Base-by-base conservation (phyloP, 2,113 vertebrate species). In the Martes martes region DNA sequence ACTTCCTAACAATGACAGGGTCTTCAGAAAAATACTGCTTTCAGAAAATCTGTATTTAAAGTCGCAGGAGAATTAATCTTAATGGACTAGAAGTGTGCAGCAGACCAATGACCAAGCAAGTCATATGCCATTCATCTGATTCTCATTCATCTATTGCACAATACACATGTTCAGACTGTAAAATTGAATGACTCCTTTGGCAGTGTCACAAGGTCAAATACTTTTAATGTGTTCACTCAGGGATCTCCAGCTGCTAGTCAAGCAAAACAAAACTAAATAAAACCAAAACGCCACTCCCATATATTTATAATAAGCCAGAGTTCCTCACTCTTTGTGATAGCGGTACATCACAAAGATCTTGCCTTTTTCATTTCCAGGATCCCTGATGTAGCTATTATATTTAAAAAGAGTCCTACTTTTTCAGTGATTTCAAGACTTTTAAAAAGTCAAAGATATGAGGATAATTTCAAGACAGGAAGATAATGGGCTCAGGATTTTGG, bases 141-240 rank as follows among this genome's bases (percentile, higher is more conserved):
- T 97, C 73, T 52, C 95, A 97, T 97, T 95, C 69, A 95, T 71
- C 89, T 76, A 19, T 33, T 93, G 69, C 59, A 86, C 73, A 97
- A 98, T 91, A 45, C 36, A 88, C 85, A 94, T 76, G 92, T 97
- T 96, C 95, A 78, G 89, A 96, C 39, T 96, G 55, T 74, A 96
- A 96, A 93, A 94, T 23, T 69, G 83, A 97, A 91, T 52, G 85
- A 80, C 50, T 94, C 10, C 18, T 95, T 95, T 98, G 98, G 93
- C 95, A 96, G 95, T 45, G 2, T 76, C 81, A 39, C 71, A 89
- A 86, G 81, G 80, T 3, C 0, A 96, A 95, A 90, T n/a, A 67
- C 15, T 84, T 83, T 28, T 45, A 93, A 65, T 65, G 59, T 78
- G 69, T 83, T 94, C 16, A 2, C 63, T 93, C 69, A 79, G 50